Base-by-base conservation (phyloP, 1,140 invertebrate genomes). In the Planococcus citri region DNA sequence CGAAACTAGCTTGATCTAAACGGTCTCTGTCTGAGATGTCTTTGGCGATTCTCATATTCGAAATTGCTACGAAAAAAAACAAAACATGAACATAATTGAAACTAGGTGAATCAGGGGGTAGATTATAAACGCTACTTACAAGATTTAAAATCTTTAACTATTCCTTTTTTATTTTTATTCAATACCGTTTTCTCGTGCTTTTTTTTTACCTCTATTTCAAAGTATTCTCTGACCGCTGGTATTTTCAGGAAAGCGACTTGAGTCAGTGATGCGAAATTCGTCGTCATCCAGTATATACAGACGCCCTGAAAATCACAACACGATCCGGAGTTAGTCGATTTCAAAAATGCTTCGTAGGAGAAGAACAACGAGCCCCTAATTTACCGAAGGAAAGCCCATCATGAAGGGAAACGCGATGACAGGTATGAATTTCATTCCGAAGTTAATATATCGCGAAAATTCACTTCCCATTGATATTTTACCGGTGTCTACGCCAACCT, bases 271-370 rank as follows among this genome's bases (percentile, higher is more conserved):
- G 96, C 85, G n/a, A 89, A 81, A 78, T 98, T 98, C 69, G 86
- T 90, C 27, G 88, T 86, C 29, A 85, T 81, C 95, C 95, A 98
- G 77, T 98, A 98, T 41, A 88, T 86, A 24, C 94, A 80, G 75
- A 98, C 86, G 17, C 89, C 92, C 87, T 87, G 73, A n/a, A 78
- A 77, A 73, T 71, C n/a, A n/a, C n/a, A n/a, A n/a, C n/a, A n/a
- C n/a, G n/a, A n/a, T n/a, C n/a, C n/a, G n/a, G n/a, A n/a, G n/a
- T n/a, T n/a, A n/a, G n/a, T n/a, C n/a, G n/a, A n/a, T n/a, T n/a
- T n/a, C n/a, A 72, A 73, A 72, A 29, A 70, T 68, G 68, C 38
- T 60, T 60, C 27, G 71, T 33, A 38, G 1, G 20, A 71, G 67
- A 14, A 51, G 9, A 64, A 10, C 10, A 21, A 68, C 70, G 37